Evolutionary conservation across 37 sponge, comb jelly and placozoan genomes (phyloP).

Genomic region (Axinella damicornis): DNA sequence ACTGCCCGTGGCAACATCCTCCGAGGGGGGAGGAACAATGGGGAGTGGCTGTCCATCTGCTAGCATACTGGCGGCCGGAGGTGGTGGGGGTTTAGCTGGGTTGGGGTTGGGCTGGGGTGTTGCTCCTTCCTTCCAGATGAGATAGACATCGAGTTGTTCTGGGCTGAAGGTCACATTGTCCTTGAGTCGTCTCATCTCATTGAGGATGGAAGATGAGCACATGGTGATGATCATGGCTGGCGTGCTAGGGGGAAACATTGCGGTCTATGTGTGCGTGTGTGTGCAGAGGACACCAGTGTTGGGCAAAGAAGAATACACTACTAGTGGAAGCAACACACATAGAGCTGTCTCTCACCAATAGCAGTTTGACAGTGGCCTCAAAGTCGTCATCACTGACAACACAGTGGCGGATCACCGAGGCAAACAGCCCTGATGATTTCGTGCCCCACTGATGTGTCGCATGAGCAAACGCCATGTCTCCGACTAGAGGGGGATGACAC

Average conservation of each 20-base stretch:
- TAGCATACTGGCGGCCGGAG: too few species aligned
- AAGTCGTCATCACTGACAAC: slow-evolving; percentile 18
- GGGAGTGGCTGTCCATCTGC: too few species aligned
- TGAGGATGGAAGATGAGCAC: slow-evolving; percentile 33
- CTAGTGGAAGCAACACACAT: neutral
- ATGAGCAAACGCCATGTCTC: slow-evolving; percentile 17
- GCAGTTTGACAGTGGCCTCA: slow-evolving; percentile 13
- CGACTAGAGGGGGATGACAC: neutral
- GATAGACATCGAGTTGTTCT: slow-evolving; percentile 22
- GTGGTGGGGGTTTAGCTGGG: too few species aligned
- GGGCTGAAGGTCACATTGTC: neutral
- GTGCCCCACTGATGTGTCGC: slow-evolving; percentile 33
- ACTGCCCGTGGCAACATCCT: neutral
- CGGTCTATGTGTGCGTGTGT: slow-evolving; percentile 4
- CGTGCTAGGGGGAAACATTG: slow-evolving; percentile 49
- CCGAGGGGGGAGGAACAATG: too few species aligned
- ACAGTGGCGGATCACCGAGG: slow-evolving; percentile 31
- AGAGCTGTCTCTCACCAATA: slow-evolving; percentile 43
- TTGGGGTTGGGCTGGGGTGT: neutral
- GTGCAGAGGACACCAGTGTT: neutral
- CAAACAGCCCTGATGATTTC: slow-evolving; percentile 9
- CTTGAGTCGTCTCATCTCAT: slow-evolving; percentile 11
- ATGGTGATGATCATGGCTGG: slow-evolving; percentile 32
- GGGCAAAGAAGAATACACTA: neutral
- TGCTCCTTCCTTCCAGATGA: slow-evolving; percentile 29